Evolutionary conservation across 2,113 vertebrate species (phyloP), one percentile per base, ranked within the genome.

Genomic region (Nymphicus hollandicus): DNA sequence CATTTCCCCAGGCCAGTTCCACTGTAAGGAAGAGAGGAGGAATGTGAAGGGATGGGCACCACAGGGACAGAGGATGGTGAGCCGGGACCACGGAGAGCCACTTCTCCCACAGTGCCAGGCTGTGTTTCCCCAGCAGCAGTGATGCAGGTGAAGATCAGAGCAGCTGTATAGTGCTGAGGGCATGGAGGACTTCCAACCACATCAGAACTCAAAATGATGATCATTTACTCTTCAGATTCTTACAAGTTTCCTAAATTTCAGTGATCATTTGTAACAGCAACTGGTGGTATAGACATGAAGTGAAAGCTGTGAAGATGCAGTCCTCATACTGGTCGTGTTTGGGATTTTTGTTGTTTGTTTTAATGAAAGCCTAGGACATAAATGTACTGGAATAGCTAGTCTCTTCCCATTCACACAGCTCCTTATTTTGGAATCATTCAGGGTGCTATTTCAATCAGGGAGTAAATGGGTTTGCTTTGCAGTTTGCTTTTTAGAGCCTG

Each of bases 401-500:
- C 35, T 91, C 55, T 74, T 88, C n/a, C n/a, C 5, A 17, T 58
- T 84, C 65, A 19, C 66, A 23, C 60, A 78, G 55, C 35, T 85
- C 35, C 60, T 74, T 44, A 29, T 31, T 89, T 86, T 55, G 84
- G 29, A 55, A 85, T 65, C 24, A 58, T 87, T 89, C 81, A 70
- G 35, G 23, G 33, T 86, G 52, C 50, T 39, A 3, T 68, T 91
- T 74, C 66, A 55, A 4, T 82, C 71, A 77, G 24, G 27, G 25
- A 66, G 17, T 31, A 83, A 91, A 86, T 60, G 24, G 17, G 12
- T 87, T 89, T 85, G 41, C 76, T 89, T 84, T 66, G 61, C 41
- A 71, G 50, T 65, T 81, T 44, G 52, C 76, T 89, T 55, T 86
- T 61, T 65, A 82, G 39, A 89, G 53, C 46, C 74, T 84, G 25